Evolutionary conservation across 2,797 vertebrate species (phyloP).

Genomic region (Enteromius unitaeniatus): DNA sequence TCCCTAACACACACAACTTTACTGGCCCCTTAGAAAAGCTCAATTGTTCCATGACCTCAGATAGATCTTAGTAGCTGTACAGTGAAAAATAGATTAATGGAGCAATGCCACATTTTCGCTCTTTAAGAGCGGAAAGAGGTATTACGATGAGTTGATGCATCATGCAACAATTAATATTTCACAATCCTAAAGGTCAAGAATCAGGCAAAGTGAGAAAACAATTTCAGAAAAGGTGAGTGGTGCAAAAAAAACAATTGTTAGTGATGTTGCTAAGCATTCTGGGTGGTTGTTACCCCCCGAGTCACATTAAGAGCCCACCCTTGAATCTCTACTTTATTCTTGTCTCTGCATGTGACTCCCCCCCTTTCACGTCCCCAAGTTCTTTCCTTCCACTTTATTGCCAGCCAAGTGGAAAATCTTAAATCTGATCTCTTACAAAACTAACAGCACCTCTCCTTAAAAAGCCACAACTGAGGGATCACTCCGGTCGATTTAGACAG

Average conservation of each 20-base stretch:
- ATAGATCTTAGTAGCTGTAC: not conserved
- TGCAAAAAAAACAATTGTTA: not conserved
- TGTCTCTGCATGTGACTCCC: not conserved
- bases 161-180: not conserved
- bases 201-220: not conserved
- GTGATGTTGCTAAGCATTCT: not conserved
- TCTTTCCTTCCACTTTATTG: not conserved
- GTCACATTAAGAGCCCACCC: not conserved
- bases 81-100: not conserved
- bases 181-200: not conserved
- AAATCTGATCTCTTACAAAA: not conserved
- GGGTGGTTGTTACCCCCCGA: not conserved
- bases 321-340: not conserved
- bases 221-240: not conserved
- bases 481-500: not conserved
- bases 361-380: not conserved
- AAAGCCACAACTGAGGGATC: not conserved
- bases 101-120: not conserved
- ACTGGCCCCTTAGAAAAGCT: not conserved
- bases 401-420: not conserved
- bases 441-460: not conserved
- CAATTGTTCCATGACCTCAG: constrained; percentile 26
- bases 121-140: too few relatives aligned
- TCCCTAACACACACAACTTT: not conserved
- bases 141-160: too few relatives aligned